These are phyloP conservation scores for Tetranychus piercei DNA, from an alignment of 2,888 invertebrate species.

Conservation along the genomic window DNA sequence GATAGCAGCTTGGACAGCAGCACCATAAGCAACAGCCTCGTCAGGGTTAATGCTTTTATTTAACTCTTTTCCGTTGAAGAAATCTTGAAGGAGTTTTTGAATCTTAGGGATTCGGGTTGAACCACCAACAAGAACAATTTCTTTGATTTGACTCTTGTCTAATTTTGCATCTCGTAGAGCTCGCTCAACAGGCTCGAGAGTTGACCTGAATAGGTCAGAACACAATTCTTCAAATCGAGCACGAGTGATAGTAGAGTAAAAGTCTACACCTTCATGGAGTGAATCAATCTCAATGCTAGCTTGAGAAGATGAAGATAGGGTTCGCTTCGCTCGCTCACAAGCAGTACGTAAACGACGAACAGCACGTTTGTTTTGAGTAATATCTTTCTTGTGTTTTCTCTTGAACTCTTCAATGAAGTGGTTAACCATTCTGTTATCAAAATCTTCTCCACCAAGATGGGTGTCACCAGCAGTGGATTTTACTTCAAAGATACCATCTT, in stretches of 20 bases:
- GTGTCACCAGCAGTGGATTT: constrained; percentile 42
- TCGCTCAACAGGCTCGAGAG: constrained; percentile 92
- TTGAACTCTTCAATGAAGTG: constrained; percentile 34
- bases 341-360: constrained; percentile 44
- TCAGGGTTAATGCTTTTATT: constrained; percentile 91
- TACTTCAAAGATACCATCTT: constrained; percentile 29
- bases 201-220: constrained; percentile 83
- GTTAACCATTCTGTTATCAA: constrained; percentile 34
- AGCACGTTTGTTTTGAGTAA: constrained; percentile 38
- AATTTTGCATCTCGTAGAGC: constrained; percentile 85
- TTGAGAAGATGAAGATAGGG: constrained; percentile 37
- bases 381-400: constrained; percentile 36
- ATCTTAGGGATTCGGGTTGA: constrained; percentile 96
- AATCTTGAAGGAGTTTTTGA: constrained; percentile 71
- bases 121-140: constrained; percentile 57
- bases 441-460: constrained; percentile 37
- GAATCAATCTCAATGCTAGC: constrained; percentile 38
- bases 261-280: constrained; percentile 63
- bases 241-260: constrained; percentile 81
- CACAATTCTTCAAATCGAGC: constrained; percentile 93
- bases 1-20: constrained; percentile 90
- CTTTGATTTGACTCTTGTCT: constrained; percentile 68
- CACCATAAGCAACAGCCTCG: constrained; percentile 91
- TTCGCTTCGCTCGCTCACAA: constrained; percentile 45
- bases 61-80: constrained; percentile 80